A percentile compares a stretch with the other conserved stretches of the same genome.
Evolutionary conservation across 2,113 vertebrate species (phyloP).

Genomic region (Atlantisia rogersi): DNA sequence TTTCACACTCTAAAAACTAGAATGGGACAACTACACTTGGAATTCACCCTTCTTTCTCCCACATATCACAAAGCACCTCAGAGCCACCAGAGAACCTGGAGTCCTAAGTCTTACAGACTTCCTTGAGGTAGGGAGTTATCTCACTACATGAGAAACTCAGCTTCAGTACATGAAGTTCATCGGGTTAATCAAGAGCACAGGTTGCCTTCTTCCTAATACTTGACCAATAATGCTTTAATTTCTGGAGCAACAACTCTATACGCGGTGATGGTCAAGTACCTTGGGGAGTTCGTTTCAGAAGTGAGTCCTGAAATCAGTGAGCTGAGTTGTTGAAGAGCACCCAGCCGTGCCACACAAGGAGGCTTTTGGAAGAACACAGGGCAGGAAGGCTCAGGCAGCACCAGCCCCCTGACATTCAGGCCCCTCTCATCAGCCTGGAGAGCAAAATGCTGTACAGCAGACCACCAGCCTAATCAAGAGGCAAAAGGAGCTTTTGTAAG

Average conservation of each 20-base stretch:
- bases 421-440: background rate
- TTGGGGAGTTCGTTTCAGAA: background rate
- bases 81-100: background rate
- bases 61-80: background rate
- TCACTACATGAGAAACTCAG: background rate
- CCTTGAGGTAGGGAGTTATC: background rate
- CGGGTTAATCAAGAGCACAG: background rate
- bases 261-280: background rate
- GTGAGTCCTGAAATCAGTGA: background rate
- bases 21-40: background rate
- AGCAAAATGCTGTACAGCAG: background rate
- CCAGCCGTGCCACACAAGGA: background rate
- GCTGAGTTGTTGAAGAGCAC: background rate
- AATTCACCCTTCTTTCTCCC: background rate
- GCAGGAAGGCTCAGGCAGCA: background rate
- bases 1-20: background rate
- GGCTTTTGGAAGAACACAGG: background rate
- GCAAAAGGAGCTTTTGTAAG: background rate
- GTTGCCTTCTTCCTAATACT: background rate
- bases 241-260: background rate
- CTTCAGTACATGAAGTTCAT: background rate
- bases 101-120: background rate
- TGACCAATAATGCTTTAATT: background rate
- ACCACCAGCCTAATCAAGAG: background rate
- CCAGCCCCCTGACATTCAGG: accelerated